Conservation (phyloP, 2,888 invertebrate species). For the Lithophane leautieri region DNA sequence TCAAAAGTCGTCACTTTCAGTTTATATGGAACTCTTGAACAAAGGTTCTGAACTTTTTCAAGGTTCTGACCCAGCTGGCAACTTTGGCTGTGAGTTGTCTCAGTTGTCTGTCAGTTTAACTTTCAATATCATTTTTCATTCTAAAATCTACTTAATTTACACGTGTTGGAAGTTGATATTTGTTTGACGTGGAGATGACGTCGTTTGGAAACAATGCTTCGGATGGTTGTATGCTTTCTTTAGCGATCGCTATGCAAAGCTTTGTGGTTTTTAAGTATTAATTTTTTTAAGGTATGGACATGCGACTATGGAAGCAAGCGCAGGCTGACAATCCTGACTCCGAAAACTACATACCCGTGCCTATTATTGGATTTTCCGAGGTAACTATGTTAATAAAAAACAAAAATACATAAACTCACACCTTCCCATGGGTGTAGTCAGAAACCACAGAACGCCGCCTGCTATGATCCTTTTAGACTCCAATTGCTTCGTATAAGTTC, state of each 20-base stretch:
- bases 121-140: background rate
- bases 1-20: too few relatives aligned
- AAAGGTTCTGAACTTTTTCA: too few relatives aligned
- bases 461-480: too few relatives aligned
- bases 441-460: too few relatives aligned
- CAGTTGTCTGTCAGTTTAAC: too few relatives aligned
- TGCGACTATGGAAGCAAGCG: conserved; percentile 98
- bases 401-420: too few relatives aligned
- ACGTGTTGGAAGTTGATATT: background rate
- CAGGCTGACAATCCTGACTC: conserved; percentile 98
- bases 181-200: background rate
- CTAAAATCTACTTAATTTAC: background rate
- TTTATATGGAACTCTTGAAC: too few relatives aligned
- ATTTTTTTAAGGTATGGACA: conserved; percentile 94
- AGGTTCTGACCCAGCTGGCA: too few relatives aligned
- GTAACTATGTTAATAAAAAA: conserved; percentile 69
- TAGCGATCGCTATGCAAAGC: background rate
- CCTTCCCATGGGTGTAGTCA: too few relatives aligned
- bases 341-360: conserved; percentile 96
- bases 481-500: too few relatives aligned
- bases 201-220: background rate
- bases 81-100: too few relatives aligned
- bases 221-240: background rate
- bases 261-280: background rate
- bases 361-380: conserved; percentile 97